Base-by-base conservation (phyloP, 2,113 vertebrate species). In the Coregonus clupeaformis region DNA sequence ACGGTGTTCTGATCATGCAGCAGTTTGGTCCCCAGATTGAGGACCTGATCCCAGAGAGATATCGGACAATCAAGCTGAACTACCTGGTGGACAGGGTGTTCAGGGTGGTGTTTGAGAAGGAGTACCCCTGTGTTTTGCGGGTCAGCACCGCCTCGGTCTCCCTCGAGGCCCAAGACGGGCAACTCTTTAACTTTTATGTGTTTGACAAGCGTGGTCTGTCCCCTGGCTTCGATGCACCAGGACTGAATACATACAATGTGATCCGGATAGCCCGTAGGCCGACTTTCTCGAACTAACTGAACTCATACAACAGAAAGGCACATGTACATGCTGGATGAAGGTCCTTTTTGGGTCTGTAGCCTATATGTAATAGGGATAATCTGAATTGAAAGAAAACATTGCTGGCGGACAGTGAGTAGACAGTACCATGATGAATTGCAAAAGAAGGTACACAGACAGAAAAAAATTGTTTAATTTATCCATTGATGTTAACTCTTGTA, bases 1-100 rank as follows among this genome's bases (percentile, higher is more conserved):
- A 83, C 0, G 94, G 94, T 3, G 94, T 95, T 25, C 88, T 98
- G 73, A 70, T 92, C 71, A 95, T 98, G 95, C 95, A 95, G 84
- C 96, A 98, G 79, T 97, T 97, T 72, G 96, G 96, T 22, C 95
- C 96, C 4, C 95, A 95, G 0, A 89, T 94, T 4, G 95, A 97
- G 80, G 83, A 91, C 67, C 85, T 93, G 62, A 94, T 97, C 69
- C 95, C 95, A 0, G 86, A 92, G 16, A 93, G 89, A 2, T 98
- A 95, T 73, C 87, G 92, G 71, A 96, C 92, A 20, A 94, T 97
- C 49, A 85, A 86, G 29, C 90, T 98, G 47, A 94, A 95, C 73
- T 96, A 95, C 77, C 85, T 98, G 73, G 91, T 94, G 71, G 94
- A 95, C 3, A 91, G 96, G 0, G 91, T 96, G 64, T 97, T 97